Percentiles rank a stretch among this genome's conserved stretches.
These are phyloP conservation scores for Agriopis aurantiaria DNA, from an alignment of 2,888 invertebrate species.

Conservation along the genomic window DNA sequence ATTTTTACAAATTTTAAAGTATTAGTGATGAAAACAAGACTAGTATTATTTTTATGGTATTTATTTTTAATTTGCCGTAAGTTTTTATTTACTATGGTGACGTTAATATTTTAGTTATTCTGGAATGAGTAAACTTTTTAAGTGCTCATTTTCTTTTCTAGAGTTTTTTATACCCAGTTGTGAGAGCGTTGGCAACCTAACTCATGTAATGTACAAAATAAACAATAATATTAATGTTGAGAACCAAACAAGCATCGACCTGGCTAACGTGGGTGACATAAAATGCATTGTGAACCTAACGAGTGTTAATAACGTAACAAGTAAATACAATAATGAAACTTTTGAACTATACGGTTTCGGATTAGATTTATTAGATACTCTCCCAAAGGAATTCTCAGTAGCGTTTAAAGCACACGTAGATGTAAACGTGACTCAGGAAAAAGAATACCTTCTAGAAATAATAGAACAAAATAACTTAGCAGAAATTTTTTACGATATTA, in stretches of 20 bases:
- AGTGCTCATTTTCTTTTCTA: constrained; percentile 3
- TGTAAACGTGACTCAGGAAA: constrained; percentile 1
- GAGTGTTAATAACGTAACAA: background rate
- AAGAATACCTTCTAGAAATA: background rate
- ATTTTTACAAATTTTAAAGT: background rate
- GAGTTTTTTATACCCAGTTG: background rate
- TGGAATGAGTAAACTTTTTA: background rate
- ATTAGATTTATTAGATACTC: background rate
- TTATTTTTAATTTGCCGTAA: constrained; percentile 1
- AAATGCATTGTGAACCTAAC: background rate
- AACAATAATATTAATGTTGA: background rate
- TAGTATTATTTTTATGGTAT: background rate
- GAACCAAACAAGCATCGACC: too few relatives aligned
- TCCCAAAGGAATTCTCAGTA: background rate
- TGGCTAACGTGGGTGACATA: background rate
- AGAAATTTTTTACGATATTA: background rate
- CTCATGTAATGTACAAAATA: too few relatives aligned
- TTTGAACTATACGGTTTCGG: background rate
- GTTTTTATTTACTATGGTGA: background rate
- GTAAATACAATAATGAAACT: background rate
- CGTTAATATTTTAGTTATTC: too few relatives aligned
- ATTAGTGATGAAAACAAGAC: background rate
- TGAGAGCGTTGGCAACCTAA: background rate
- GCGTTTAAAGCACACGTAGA: background rate
- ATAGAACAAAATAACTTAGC: background rate